Evolutionary conservation across 2,113 vertebrate species (phyloP), one percentile per base, ranked within the genome.

Genomic region (Aepyceros melampus): DNA sequence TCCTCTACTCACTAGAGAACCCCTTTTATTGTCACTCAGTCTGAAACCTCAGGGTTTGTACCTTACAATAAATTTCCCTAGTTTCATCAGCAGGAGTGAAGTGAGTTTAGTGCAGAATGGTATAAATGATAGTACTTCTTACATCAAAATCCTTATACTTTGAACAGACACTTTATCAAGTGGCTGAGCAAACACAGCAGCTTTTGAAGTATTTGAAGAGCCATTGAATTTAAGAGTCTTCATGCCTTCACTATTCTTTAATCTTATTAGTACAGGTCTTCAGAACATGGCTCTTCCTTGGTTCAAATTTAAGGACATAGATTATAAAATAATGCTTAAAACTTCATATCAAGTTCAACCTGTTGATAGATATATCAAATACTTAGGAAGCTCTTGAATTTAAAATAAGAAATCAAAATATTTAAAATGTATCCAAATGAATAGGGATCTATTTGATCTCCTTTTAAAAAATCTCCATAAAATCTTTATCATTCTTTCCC

Each of bases 141-240:
- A 85, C 88, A 97, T 94, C 64, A 97, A 97, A 97, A 67, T 97
- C 74, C 85, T 96, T 92, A 89, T 62, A 93, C 92, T 98, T 98
- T 94, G 74, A 94, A 79, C 89, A 98, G 97, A 49, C 29, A 79
- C 91, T 9, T 98, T 98, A 98, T 98, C 96, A 97, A 98, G 94
- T 98, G 74, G 11, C 93, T 98, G 79, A 98, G 81, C 97, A 98
- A 98, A 98, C 94, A 93, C 7, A 97, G 97, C 97, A 97, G 56
- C 78, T 95, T 93, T 96, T 97, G 93, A 97, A 98, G 97, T 95
- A 95, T 90, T 98, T 98, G 85, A 98, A 98, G 97, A 98, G 87
- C 94, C 91, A 94, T 96, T 98, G 97, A 97, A 83, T 98, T 97
- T 55, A 97, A 98, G 96, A 96, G 17, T 79, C 95, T 97, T 95